Base-by-base conservation (phyloP, 2,797 vertebrate genomes). In the Picus viridis region DNA sequence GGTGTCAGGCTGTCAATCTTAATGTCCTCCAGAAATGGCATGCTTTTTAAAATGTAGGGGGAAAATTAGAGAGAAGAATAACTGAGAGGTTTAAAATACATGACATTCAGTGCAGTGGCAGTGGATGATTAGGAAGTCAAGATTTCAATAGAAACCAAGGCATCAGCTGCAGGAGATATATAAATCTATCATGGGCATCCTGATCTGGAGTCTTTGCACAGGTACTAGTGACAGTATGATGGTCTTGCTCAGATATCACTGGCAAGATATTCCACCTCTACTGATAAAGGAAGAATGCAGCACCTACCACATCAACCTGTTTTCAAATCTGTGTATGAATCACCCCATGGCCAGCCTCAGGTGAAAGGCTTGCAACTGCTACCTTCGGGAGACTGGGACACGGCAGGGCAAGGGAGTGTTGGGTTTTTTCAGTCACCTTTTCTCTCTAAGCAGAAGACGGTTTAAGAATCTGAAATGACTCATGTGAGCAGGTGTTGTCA, bases 11-110 rank as follows among this genome's bases (percentile, higher is more conserved):
- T 84, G 36, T 74, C 54, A 83, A 41, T 69, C 36, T 29, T 17
- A 36, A 27, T 19, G 30, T 36, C 0, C 0, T 47, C 73, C 45
- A 71, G 45, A 81, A 76, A 58, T 2, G 0, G 15, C 18, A 32
- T 2, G 36, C 5, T 11, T 95, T 76, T 51, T 41, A 54, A 56
- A 65, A 75, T n/a, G 12, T 29, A 59, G 15, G 10, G 17, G n/a
- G 57, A 83, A 67, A 32, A 76, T 76, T 57, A 69, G 7, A 62
- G 10, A 12, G 8, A 3, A 6, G 10, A 11, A 16, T 75, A 75
- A n/a, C 17, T 47, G 30, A 32, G 36, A 16, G 12, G 53, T 85
- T 77, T 79, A 26, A 84, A 76, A 67, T 49, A 43, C 7, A 7
- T 70, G 23, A 13, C 15, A 39, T 43, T 49, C 16, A 63, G 4